Conservation (phyloP, 2,888 invertebrate species). For the Drosophila lacicola region DNA sequence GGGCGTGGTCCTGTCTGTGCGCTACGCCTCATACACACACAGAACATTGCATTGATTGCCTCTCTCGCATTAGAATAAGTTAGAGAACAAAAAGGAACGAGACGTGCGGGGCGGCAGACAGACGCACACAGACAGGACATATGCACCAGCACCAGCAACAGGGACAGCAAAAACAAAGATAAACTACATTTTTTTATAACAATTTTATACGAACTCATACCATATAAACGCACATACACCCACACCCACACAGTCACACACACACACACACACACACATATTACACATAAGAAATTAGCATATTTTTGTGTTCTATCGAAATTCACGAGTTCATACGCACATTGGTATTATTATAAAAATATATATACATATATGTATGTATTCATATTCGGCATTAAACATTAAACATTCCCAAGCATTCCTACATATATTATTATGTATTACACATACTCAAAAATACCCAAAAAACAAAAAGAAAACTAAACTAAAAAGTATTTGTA, state of each 20-base stretch:
- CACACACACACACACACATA: slow-evolving; percentile 18
- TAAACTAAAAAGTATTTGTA: slow-evolving; percentile 62
- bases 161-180: slow-evolving; percentile 36
- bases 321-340: slow-evolving; percentile 63
- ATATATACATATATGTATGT: slow-evolving; percentile 15
- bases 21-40: slow-evolving; percentile 1
- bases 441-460: slow-evolving; percentile 42
- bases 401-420: slow-evolving; percentile 40
- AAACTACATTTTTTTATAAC: slow-evolving; percentile 43
- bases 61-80: slow-evolving; percentile 14
- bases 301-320: slow-evolving; percentile 65
- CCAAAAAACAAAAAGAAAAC: slow-evolving; percentile 23
- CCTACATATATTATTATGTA: slow-evolving; percentile 50
- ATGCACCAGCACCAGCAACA: slow-evolving; percentile 11
- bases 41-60: slow-evolving; percentile 7
- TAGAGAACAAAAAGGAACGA: slow-evolving; percentile 28
- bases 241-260: background rate
- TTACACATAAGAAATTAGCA: slow-evolving; percentile 51
- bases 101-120: background rate
- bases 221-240: background rate
- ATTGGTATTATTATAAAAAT: slow-evolving; percentile 50
- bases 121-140: background rate
- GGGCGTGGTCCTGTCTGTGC: slow-evolving; percentile 59
- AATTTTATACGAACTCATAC: slow-evolving; percentile 47
- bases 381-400: slow-evolving; percentile 63